Percentiles rank a stretch among this genome's conserved stretches.
Conservation (phyloP, 2,888 invertebrate species). For the Aleiodes testaceus region DNA sequence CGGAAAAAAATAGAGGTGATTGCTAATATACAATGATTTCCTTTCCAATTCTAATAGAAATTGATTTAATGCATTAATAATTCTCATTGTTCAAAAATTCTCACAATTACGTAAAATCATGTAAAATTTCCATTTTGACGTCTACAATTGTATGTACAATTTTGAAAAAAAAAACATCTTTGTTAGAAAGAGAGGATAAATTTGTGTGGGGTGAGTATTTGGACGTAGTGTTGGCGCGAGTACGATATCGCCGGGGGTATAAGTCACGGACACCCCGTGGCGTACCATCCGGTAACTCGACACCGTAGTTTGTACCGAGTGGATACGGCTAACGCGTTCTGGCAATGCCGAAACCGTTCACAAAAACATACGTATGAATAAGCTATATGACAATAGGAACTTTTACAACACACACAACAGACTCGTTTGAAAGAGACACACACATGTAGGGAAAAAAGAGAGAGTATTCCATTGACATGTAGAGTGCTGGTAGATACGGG, state of each 20-base stretch:
- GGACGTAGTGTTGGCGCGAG: slow-evolving; percentile 27
- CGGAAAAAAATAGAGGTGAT: too few species aligned
- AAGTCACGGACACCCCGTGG: slow-evolving; percentile 72
- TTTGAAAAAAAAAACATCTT: slow-evolving; percentile 60
- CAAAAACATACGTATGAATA: slow-evolving; percentile 72
- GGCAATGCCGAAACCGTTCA: slow-evolving; percentile 59
- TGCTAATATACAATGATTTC: too few species aligned
- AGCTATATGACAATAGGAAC: slow-evolving; percentile 67
- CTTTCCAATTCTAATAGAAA: too few species aligned
- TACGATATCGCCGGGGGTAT: slow-evolving; percentile 58
- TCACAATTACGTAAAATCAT: too few species aligned
- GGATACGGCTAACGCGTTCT: slow-evolving; percentile 55
- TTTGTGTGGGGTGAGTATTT: slow-evolving; percentile 36
- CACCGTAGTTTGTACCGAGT: slow-evolving; percentile 70
- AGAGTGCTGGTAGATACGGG: slow-evolving; percentile 52
- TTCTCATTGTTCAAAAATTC: too few species aligned
- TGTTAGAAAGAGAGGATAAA: slow-evolving; percentile 51
- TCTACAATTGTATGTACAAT: too few species aligned
- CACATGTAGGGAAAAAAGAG: slow-evolving; percentile 45
- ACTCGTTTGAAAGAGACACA: slow-evolving; percentile 47
- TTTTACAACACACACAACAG: slow-evolving; percentile 34
- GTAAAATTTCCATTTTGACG: too few species aligned
- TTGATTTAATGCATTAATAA: too few species aligned
- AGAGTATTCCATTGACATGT: slow-evolving; percentile 40
- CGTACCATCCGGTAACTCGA: slow-evolving; percentile 73